Percentiles rank a stretch among this genome's conserved stretches.
Conservation (phyloP, 2,888 invertebrate species). For the Melipona beecheii region DNA sequence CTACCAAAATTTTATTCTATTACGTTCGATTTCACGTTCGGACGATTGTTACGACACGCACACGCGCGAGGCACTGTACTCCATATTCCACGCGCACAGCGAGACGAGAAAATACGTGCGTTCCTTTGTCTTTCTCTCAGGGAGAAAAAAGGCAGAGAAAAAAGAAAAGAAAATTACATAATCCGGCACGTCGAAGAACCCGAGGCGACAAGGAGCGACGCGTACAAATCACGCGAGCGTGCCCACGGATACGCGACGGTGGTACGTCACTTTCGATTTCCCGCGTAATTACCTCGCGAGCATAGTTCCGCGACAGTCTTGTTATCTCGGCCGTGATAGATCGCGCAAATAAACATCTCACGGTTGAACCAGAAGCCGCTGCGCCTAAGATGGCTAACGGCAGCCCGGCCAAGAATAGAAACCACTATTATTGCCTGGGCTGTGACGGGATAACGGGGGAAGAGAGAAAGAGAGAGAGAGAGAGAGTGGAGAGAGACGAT, state of each 20-base stretch:
- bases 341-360: constrained; percentile 72
- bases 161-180: neutral
- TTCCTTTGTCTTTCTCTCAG: no score
- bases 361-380: constrained; percentile 61
- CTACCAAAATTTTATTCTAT: no score
- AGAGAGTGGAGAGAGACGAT: constrained; percentile 23
- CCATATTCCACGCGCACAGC: no score
- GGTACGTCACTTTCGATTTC: constrained; percentile 69
- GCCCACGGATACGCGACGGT: neutral
- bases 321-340: constrained; percentile 70
- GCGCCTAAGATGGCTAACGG: constrained; percentile 65
- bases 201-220: constrained; percentile 11
- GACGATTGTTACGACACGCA: no score
- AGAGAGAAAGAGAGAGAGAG: constrained; percentile 24
- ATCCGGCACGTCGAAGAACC: neutral
- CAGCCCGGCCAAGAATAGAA: constrained; percentile 65
- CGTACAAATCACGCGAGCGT: constrained; percentile 5
- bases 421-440: constrained; percentile 62
- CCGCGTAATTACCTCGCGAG: constrained; percentile 62
- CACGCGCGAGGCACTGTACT: no score
- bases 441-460: neutral
- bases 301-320: constrained; percentile 67
- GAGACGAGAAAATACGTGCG: no score
- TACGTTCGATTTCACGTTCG: no score
- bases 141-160: neutral